These are phyloP conservation scores for Crotalus horridus DNA, from an alignment of 2,113 vertebrate species.

Conservation along the genomic window DNA sequence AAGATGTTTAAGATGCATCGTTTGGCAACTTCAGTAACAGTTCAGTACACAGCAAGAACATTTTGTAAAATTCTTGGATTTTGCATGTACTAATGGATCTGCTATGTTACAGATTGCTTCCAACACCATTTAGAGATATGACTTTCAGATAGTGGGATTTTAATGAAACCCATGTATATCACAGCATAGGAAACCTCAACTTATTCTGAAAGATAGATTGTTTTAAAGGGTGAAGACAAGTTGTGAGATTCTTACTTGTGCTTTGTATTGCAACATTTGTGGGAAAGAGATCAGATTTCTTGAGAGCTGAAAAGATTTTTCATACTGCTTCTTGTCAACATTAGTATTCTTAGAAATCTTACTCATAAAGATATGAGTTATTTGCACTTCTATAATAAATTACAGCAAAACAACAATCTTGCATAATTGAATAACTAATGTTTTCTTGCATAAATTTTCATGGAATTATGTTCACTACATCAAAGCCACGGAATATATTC, in stretches of 20 bases:
- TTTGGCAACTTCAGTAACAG: conserved; percentile 34
- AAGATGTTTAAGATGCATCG: conserved; percentile 58
- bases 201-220: conserved; percentile 21
- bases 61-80: conserved; percentile 53
- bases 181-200: not conserved
- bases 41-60: conserved; percentile 27
- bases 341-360: not conserved
- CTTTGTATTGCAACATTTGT: not conserved
- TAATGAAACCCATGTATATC: conserved; percentile 26
- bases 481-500: not conserved
- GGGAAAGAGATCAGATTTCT: not conserved
- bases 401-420: not conserved
- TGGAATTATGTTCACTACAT: not conserved
- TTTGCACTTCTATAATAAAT: not conserved
- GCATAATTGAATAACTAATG: not conserved
- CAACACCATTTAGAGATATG: conserved; percentile 16
- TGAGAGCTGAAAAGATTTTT: not conserved
- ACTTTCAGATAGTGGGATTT: conserved; percentile 22
- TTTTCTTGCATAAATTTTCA: not conserved
- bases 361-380: not conserved
- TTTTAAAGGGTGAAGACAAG: not conserved
- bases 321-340: not conserved
- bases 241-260: not conserved
- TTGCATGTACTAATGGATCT: conserved; percentile 46
- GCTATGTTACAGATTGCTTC: conserved; percentile 45